phyloP scores from a whole-genome alignment of 1,140 invertebrate genomes.

The Scaptomyza hsui region DNA sequence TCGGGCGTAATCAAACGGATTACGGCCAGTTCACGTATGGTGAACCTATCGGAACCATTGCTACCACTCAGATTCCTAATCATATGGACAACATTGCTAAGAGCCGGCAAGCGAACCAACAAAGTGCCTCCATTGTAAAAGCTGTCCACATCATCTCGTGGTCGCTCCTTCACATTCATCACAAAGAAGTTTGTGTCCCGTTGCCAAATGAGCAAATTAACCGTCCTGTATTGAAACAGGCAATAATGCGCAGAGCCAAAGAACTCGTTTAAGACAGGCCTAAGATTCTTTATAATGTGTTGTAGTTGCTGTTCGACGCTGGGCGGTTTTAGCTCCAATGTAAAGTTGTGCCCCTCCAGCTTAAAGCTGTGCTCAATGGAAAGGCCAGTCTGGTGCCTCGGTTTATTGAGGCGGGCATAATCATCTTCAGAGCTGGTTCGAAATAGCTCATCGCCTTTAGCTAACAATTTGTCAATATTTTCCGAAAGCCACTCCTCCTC shows the following conservation, averaged over 20 bases:
- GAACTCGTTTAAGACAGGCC: constrained; percentile 38
- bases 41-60: constrained; percentile 39
- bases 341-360: constrained; percentile 58
- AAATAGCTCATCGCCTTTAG: constrained; percentile 55
- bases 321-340: constrained; percentile 56
- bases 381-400: constrained; percentile 3
- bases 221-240: constrained; percentile 44
- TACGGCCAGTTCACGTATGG: constrained; percentile 63
- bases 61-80: constrained; percentile 46
- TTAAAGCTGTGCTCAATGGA: constrained; percentile 58
- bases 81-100: constrained; percentile 64
- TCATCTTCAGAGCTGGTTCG: constrained; percentile 22
- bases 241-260: constrained; percentile 58
- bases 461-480: constrained; percentile 58
- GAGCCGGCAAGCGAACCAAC: constrained; percentile 49
- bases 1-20: constrained; percentile 61
- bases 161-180: constrained; percentile 56
- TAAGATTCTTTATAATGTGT: constrained; percentile 48
- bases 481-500: constrained; percentile 64
- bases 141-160: constrained; percentile 20
- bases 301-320: constrained; percentile 1
- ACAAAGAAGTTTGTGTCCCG: constrained; percentile 50
- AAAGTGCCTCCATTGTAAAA: constrained; percentile 37
- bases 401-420: too few species aligned
- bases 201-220: constrained; percentile 67